Percentiles rank a stretch among this genome's conserved stretches.
phyloP scores from a whole-genome alignment of 2,888 invertebrate species.

The Campoplex nolae region DNA sequence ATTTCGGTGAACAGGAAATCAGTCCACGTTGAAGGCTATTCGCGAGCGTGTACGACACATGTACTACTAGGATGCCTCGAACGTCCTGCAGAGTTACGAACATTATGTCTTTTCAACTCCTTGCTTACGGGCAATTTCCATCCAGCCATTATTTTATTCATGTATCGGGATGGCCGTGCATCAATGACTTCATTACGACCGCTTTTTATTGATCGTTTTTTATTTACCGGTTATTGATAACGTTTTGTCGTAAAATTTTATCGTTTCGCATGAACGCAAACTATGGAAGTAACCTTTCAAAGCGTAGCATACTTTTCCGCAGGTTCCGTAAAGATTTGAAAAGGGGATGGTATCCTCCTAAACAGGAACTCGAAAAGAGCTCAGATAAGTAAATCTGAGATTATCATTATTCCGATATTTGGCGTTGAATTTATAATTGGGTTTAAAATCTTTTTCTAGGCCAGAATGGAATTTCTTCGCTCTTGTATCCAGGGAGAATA shows the following conservation, averaged over 20 bases:
- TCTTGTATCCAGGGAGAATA: slow-evolving; percentile 10
- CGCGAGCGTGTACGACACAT: slow-evolving; percentile 3
- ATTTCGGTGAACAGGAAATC: slow-evolving; percentile 26
- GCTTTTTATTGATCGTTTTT: slow-evolving; percentile 11
- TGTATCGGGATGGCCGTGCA: slow-evolving; percentile 6
- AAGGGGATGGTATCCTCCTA: neutral
- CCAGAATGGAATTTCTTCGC: slow-evolving; percentile 37
- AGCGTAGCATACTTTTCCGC: neutral
- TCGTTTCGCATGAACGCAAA: neutral
- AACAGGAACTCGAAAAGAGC: neutral
- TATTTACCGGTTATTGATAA: slow-evolving; percentile 15
- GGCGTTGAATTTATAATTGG: slow-evolving; percentile 59
- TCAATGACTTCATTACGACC: neutral
- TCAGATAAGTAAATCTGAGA: slow-evolving; percentile 7
- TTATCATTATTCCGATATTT: slow-evolving; percentile 48
- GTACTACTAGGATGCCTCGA: neutral
- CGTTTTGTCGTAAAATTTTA: slow-evolving; percentile 16
- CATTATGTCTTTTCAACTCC: slow-evolving; percentile 18
- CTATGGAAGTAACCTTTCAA: neutral
- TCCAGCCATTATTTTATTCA: slow-evolving; percentile 4
- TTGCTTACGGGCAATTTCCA: slow-evolving; percentile 6
- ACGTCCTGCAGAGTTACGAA: neutral
- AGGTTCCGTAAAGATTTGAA: neutral
- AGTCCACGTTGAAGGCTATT: slow-evolving; percentile 13
- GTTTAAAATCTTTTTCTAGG: slow-evolving; percentile 46